These are phyloP conservation scores for Parthenolecanium corni DNA, from an alignment of 2,888 invertebrate species.

Conservation along the genomic window DNA sequence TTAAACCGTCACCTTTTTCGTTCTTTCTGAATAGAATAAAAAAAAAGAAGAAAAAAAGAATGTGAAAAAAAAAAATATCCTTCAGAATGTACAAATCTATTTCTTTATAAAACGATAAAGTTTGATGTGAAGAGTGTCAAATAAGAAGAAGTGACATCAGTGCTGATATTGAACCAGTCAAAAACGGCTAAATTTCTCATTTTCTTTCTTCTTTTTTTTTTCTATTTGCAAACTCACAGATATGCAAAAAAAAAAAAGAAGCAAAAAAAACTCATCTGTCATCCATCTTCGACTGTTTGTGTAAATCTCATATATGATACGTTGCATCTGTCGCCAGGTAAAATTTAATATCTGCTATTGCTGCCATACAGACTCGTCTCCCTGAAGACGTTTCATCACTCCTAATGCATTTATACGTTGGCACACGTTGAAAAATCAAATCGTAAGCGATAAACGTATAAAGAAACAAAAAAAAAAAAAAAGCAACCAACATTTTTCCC, in stretches of 20 bases:
- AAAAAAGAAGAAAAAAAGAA: too few relatives aligned
- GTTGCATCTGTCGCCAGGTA: slow-evolving; percentile 32
- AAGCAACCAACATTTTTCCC: slow-evolving; percentile 4
- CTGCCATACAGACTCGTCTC: slow-evolving; percentile 24
- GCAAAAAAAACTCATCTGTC: slow-evolving; percentile 27
- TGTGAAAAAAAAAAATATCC: too few relatives aligned
- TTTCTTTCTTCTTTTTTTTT: slow-evolving; percentile 1
- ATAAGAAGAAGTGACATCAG: slow-evolving; percentile 19
- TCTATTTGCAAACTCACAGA: background rate
- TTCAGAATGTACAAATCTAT: too few relatives aligned
- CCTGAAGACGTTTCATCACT: slow-evolving; percentile 1
- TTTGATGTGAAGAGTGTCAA: slow-evolving; percentile 21
- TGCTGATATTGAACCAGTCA: slow-evolving; percentile 24
- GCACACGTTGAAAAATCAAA: slow-evolving; percentile 16
- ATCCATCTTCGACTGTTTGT: slow-evolving; percentile 31
- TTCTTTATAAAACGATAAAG: slow-evolving; percentile 19
- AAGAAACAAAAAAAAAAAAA: background rate
- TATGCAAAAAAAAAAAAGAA: background rate
- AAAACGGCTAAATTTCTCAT: slow-evolving; percentile 14
- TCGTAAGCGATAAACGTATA: slow-evolving; percentile 19
- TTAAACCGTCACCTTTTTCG: too few relatives aligned
- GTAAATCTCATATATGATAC: slow-evolving; percentile 31
- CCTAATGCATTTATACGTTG: background rate
- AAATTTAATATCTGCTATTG: slow-evolving; percentile 31
- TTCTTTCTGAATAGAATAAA: too few relatives aligned